Evolutionary conservation across 30 jellyfish, hydroid and myxozoan species (phyloP).

Genomic region (Hydra vulgaris): DNA sequence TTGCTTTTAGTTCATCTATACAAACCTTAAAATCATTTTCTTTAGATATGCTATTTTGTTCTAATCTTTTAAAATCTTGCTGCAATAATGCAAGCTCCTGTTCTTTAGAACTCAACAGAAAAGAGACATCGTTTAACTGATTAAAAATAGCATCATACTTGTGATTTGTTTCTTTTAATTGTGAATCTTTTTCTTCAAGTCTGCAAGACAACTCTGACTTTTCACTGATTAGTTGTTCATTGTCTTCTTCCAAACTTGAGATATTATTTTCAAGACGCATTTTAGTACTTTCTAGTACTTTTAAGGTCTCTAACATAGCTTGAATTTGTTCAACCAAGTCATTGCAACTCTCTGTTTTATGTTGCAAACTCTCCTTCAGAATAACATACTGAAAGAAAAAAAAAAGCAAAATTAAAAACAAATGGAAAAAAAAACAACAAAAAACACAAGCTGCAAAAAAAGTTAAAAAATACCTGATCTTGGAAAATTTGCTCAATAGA

Average conservation of each 20-base stretch:
- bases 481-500: slow-evolving; percentile 30
- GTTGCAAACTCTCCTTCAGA: slow-evolving; percentile 6
- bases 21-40: slow-evolving; percentile 4
- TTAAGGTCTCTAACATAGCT: slow-evolving; percentile 6
- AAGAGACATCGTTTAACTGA: slow-evolving; percentile 4
- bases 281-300: slow-evolving; percentile 7
- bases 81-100: neutral
- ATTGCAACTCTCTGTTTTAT: neutral
- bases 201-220: neutral
- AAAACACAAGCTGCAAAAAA: too few relatives aligned
- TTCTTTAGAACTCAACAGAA: neutral
- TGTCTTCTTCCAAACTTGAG: slow-evolving; percentile 8
- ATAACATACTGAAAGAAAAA: slow-evolving; percentile 17
- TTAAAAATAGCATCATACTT: neutral
- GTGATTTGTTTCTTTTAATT: slow-evolving; percentile 6
- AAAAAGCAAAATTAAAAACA: neutral
- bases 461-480: slow-evolving; percentile 23
- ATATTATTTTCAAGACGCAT: slow-evolving; percentile 11
- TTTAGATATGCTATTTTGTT: neutral
- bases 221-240: slow-evolving; percentile 2
- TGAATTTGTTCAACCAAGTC: slow-evolving; percentile 13
- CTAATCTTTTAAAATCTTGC: neutral
- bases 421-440: too few relatives aligned
- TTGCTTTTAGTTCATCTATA: slow-evolving; percentile 15
- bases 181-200: slow-evolving; percentile 9